Evolutionary conservation across 2,888 invertebrate genomes (phyloP), one percentile per base, ranked within the genome.

Genomic region (Tachina grossa): DNA sequence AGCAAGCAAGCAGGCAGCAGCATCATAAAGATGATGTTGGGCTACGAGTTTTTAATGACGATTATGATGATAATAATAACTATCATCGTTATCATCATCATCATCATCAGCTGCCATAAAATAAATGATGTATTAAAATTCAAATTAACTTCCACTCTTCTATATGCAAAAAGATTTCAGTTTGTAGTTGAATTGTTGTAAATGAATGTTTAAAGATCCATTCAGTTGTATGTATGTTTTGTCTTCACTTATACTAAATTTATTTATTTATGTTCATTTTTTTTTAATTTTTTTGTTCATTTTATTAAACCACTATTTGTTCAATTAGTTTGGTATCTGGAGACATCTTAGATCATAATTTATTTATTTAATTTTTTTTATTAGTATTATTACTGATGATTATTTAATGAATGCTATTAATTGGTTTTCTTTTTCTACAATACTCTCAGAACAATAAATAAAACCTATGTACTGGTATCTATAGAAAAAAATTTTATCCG

Each of bases 81-180:
- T 9, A 66, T 66, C 39, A 72, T 74, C 8, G 51, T 66, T 11
- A 51, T 68, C 55, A 9, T 71, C 8, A 53, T 72, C 19, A 65
- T 71, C 63, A 11, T 79, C 43, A 41, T 51, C 74, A 81, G 61
- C 66, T 65, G 72, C 53, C 81, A 85, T 77, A 74, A 85, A 81
- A 81, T 77, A 81, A 85, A 84, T 81, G 77, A 77, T 74, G 77
- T 77, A 85, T 85, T 85, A 85, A 85, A 85, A 85, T 85, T 82
- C 85, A 85, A 78, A 85, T 82, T 71, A 75, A 85, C 68, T 78
- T 74, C 61, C 63, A 69, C 22, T 81, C 68, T n/a, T 81, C 68
- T 55, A 41, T 55, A 55, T 65, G 71, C 71, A 79, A 55, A 79
- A 71, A 14, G 9, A 39, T 22, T 65, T 16, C n/a, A 55, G 22